Percentiles rank a stretch among this genome's conserved stretches.
Conservation (phyloP, 2,113 vertebrate genomes). For the Morone saxatilis region DNA sequence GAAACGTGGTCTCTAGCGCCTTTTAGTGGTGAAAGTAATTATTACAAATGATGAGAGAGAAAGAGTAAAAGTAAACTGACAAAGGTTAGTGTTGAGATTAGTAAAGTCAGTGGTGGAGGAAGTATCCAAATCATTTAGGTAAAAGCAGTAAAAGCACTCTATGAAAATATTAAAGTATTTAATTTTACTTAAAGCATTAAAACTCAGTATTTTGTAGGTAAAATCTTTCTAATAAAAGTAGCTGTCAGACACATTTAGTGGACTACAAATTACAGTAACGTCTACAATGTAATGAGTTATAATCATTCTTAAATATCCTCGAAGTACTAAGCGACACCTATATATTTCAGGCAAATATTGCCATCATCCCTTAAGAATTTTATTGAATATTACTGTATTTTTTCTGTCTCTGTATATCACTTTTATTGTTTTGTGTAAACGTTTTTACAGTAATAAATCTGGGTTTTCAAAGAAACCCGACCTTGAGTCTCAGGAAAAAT, state of each 20-base stretch:
- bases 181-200: background rate
- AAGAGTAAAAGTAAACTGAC: background rate
- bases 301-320: background rate
- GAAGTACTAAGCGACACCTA: background rate
- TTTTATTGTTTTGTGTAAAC: background rate
- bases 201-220: background rate
- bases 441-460: constrained; percentile 9
- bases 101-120: background rate
- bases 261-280: background rate
- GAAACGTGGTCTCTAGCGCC: constrained; percentile 54
- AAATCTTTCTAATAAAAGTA: background rate
- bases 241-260: background rate
- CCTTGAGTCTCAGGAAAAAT: background rate
- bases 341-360: background rate
- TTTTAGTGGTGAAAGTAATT: constrained; percentile 34
- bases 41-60: background rate
- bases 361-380: no score
- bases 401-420: background rate
- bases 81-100: background rate
- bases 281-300: background rate
- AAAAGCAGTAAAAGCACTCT: background rate
- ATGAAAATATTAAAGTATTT: background rate
- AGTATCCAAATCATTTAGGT: background rate
- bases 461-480: constrained; percentile 18
- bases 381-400: background rate